A percentile compares a stretch with the other conserved stretches of the same genome.
Conservation (phyloP, 2,113 vertebrate species). For the Hippoglossus stenolepis region DNA sequence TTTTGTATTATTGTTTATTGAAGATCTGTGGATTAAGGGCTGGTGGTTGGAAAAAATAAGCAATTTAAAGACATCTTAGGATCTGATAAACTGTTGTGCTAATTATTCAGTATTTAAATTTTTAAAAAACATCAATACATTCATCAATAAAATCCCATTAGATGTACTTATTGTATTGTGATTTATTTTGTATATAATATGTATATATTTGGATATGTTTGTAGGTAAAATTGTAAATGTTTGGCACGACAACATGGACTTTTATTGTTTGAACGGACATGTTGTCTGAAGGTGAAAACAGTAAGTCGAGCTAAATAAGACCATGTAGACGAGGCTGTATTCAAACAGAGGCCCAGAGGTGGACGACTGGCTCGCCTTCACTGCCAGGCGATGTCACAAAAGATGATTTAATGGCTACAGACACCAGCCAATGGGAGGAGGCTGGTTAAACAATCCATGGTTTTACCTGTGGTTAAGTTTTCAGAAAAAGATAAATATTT, state of each 20-base stretch:
- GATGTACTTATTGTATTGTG: background rate
- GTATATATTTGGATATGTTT: background rate
- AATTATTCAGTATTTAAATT: background rate
- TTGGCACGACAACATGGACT: too few species aligned
- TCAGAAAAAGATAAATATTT: background rate
- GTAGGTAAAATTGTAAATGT: too few species aligned
- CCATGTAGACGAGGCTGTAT: background rate
- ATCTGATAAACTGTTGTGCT: background rate
- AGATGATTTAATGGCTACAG: slow-evolving; percentile 6
- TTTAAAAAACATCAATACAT: background rate
- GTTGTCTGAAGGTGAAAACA: background rate
- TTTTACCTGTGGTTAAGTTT: background rate
- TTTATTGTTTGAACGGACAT: background rate
- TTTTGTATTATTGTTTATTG: too few species aligned
- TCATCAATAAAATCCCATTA: background rate
- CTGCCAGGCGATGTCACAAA: background rate
- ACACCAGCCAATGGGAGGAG: background rate
- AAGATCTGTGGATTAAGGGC: too few species aligned
- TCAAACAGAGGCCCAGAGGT: background rate
- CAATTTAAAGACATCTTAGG: background rate
- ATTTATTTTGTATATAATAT: background rate
- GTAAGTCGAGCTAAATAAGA: background rate
- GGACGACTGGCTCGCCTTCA: background rate
- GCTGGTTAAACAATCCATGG: background rate
- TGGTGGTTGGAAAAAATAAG: background rate